Conservation (phyloP, 2,113 vertebrate species). For the cat (Felis catus) region DNA sequence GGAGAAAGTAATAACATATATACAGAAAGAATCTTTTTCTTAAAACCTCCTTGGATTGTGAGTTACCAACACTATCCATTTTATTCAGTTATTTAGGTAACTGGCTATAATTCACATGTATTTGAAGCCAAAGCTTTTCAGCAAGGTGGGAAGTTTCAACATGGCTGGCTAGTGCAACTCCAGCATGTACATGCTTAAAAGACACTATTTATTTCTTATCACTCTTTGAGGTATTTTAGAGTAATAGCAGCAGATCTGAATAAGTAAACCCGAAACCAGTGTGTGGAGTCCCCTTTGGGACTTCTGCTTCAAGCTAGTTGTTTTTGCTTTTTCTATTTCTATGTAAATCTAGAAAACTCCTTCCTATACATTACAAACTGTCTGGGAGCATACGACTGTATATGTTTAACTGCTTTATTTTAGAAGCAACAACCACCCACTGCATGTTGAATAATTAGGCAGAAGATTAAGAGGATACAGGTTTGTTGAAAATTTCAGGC, state of each 20-base stretch:
- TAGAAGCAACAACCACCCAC: background rate
- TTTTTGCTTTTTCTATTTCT: background rate
- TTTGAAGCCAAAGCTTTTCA: background rate
- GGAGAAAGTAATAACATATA: background rate
- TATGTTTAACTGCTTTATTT: background rate
- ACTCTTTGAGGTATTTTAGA: background rate
- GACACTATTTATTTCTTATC: background rate
- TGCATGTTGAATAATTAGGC: background rate
- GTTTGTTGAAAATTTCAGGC: constrained; percentile 16
- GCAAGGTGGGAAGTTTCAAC: background rate
- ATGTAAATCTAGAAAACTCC: background rate
- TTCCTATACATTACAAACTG: background rate
- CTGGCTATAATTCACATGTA: background rate
- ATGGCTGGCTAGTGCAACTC: background rate
- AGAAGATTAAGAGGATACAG: constrained; percentile 23
- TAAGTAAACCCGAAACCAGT: background rate
- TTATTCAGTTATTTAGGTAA: background rate
- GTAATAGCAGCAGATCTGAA: background rate
- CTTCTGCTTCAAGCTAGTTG: background rate
- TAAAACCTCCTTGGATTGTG: background rate
- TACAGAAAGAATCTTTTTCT: background rate
- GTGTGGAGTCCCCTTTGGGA: background rate
- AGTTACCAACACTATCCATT: background rate
- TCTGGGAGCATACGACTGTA: background rate
- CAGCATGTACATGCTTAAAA: background rate